Conservation (phyloP, 2,888 invertebrate species). For the Acleris holmiana region DNA sequence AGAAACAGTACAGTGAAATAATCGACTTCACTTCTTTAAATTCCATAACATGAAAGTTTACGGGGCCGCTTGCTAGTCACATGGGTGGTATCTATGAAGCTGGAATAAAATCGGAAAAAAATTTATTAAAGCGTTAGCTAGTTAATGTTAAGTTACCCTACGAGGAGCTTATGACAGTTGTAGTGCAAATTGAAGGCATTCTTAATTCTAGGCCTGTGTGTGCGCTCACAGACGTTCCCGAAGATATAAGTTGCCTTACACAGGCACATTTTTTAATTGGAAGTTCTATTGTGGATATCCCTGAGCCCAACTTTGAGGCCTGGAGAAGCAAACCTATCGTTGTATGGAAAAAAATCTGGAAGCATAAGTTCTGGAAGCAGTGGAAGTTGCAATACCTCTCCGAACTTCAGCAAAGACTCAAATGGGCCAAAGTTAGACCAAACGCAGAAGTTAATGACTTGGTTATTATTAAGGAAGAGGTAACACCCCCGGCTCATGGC, state of each 20-base stretch:
- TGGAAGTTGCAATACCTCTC: not conserved
- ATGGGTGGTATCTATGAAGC: too few species aligned
- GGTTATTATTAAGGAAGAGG: not conserved
- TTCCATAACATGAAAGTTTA: too few species aligned
- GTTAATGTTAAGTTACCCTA: too few species aligned
- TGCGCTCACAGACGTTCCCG: not conserved
- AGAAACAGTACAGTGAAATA: too few species aligned
- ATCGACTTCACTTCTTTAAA: too few species aligned
- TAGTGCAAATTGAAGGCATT: too few species aligned
- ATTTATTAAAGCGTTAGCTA: too few species aligned
- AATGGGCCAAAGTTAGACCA: not conserved
- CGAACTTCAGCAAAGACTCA: not conserved
- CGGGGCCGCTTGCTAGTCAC: too few species aligned
- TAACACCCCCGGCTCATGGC: not conserved
- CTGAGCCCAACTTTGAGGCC: not conserved
- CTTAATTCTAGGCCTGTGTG: too few species aligned
- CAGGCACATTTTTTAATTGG: not conserved
- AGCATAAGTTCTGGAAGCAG: not conserved
- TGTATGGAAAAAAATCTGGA: not conserved
- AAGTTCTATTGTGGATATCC: not conserved
- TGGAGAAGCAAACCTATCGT: not conserved
- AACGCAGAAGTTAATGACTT: too few species aligned
- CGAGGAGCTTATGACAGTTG: too few species aligned
- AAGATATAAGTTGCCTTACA: not conserved
- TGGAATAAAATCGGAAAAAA: too few species aligned